phyloP scores from a whole-genome alignment of 2,888 invertebrate genomes.

The Caenorhabditis parvicauda region DNA sequence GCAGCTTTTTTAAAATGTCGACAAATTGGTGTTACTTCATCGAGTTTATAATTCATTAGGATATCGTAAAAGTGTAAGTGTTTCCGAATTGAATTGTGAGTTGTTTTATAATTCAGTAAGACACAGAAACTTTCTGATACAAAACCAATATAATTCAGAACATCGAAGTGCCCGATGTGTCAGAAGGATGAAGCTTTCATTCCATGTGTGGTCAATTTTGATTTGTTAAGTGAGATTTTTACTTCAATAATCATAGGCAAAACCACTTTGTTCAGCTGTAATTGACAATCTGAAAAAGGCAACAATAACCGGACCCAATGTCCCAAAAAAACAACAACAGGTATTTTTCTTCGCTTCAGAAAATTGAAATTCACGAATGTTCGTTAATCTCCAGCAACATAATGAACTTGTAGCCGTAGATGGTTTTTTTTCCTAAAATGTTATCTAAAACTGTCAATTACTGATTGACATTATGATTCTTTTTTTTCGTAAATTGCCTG shows the following conservation, averaged over 20 bases:
- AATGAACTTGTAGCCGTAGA: too few relatives aligned
- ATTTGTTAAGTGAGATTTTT: slow-evolving; percentile 8
- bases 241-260: neutral
- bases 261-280: neutral
- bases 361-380: too few relatives aligned
- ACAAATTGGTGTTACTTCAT: too few relatives aligned
- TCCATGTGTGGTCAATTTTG: slow-evolving; percentile 22
- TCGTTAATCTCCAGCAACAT: too few relatives aligned
- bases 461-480: too few relatives aligned
- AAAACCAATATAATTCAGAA: neutral
- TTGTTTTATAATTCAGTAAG: neutral
- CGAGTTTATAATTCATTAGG: too few relatives aligned
- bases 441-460: too few relatives aligned
- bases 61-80: too few relatives aligned
- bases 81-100: too few relatives aligned
- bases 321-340: neutral
- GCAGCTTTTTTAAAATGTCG: neutral
- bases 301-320: neutral
- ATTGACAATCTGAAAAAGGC: neutral
- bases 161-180: slow-evolving; percentile 26
- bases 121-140: neutral
- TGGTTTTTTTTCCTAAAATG: too few relatives aligned
- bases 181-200: slow-evolving; percentile 28
- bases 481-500: too few relatives aligned
- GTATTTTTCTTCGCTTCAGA: too few relatives aligned